A percentile compares a stretch with the other conserved stretches of the same genome.
These are phyloP conservation scores for Nasonia longicornis DNA, from an alignment of 1,140 invertebrate species.

Conservation along the genomic window DNA sequence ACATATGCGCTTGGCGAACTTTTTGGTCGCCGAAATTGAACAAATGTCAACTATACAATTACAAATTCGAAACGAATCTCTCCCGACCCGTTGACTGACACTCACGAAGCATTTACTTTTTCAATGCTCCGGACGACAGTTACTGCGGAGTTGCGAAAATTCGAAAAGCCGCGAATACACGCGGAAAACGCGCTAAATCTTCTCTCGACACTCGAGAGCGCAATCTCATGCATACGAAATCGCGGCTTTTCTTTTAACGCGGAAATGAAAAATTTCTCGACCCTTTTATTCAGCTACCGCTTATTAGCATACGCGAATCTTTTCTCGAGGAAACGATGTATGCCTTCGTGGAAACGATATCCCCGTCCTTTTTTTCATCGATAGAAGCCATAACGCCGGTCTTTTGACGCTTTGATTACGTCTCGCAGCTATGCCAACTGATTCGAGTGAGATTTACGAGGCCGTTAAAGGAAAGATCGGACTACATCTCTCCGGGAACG, in stretches of 20 bases:
- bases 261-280: too few relatives aligned
- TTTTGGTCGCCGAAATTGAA: too few relatives aligned
- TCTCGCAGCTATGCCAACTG: slow-evolving; percentile 6
- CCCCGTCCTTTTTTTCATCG: too few relatives aligned
- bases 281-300: too few relatives aligned
- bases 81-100: background rate
- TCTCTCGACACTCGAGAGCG: background rate
- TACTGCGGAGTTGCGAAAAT: background rate
- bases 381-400: too few relatives aligned
- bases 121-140: background rate
- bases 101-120: background rate
- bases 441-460: slow-evolving; percentile 1
- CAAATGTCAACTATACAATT: background rate
- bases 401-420: slow-evolving; percentile 5
- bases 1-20: too few relatives aligned
- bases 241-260: too few relatives aligned
- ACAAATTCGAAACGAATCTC: background rate
- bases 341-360: too few relatives aligned
- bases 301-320: too few relatives aligned
- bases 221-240: background rate
- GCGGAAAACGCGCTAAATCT: background rate
- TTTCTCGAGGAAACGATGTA: too few relatives aligned
- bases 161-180: background rate
- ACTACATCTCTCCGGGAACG: background rate
- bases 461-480: slow-evolving; percentile 1